Conservation (phyloP, 1,140 invertebrate species). For the Heliconius melpomene region DNA sequence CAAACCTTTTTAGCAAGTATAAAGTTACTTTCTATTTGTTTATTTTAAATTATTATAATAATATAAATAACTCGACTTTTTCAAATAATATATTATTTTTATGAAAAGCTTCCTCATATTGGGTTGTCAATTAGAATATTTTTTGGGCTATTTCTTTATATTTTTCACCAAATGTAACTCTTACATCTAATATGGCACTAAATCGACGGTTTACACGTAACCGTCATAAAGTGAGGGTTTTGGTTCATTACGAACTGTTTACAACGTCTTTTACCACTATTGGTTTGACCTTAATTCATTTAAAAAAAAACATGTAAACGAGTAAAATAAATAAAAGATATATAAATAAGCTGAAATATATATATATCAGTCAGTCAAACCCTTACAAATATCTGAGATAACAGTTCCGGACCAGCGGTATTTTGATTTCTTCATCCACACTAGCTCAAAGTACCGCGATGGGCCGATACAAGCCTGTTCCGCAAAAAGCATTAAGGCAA, state of each 20-base stretch:
- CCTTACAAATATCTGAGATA: no score
- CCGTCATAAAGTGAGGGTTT: not conserved
- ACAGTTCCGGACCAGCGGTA: no score
- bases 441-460: no score
- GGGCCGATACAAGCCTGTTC: no score
- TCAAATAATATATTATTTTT: no score
- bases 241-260: not conserved
- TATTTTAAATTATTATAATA: not conserved
- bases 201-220: not conserved
- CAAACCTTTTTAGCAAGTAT: not conserved
- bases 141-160: not conserved
- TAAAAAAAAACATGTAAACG: not conserved
- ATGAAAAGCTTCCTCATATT: no score
- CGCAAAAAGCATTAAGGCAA: no score
- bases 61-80: no score
- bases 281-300: not conserved
- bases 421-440: no score
- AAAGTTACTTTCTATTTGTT: not conserved
- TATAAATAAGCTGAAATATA: no score
- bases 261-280: not conserved
- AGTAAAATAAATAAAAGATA: no score
- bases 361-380: no score
- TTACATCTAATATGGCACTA: not conserved
- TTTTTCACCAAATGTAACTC: not conserved
- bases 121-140: not conserved